A percentile compares a stretch with the other conserved stretches of the same genome.
These are phyloP conservation scores for Erebia aethiops DNA, from an alignment of 2,888 invertebrate genomes.

Conservation along the genomic window DNA sequence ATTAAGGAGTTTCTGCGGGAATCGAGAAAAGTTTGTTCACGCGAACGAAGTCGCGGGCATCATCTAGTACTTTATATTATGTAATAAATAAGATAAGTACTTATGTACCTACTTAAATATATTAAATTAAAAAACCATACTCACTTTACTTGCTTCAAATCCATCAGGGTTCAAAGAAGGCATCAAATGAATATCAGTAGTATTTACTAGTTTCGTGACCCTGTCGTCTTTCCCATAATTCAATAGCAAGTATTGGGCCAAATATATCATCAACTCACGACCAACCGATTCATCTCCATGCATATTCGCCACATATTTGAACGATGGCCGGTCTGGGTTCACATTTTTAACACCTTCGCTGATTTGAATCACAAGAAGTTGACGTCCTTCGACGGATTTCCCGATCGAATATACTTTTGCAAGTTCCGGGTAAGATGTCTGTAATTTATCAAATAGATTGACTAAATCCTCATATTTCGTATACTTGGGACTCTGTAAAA, in stretches of 20 bases:
- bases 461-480: constrained; percentile 88
- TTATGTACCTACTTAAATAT: too few species aligned
- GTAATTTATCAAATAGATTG: constrained; percentile 84
- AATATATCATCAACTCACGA: constrained; percentile 90
- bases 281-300: constrained; percentile 97
- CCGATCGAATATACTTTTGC: constrained; percentile 91
- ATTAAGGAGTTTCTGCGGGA: too few species aligned
- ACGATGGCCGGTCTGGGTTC: constrained; percentile 90
- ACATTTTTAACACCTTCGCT: constrained; percentile 84
- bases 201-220: constrained; percentile 90
- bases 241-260: constrained; percentile 91
- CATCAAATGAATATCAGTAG: constrained; percentile 96
- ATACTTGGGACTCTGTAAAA: constrained; percentile 84
- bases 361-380: constrained; percentile 92
- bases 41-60: too few species aligned
- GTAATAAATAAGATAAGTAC: too few species aligned
- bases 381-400: constrained; percentile 90
- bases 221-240: constrained; percentile 88
- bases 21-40: too few species aligned
- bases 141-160: constrained; percentile 91
- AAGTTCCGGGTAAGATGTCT: constrained; percentile 85
- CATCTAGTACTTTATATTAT: neutral
- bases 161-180: constrained; percentile 99
- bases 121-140: constrained; percentile 37
- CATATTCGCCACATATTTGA: constrained; percentile 98